Base-by-base conservation (phyloP, 2,113 vertebrate genomes). In the Fregetta grallaria region DNA sequence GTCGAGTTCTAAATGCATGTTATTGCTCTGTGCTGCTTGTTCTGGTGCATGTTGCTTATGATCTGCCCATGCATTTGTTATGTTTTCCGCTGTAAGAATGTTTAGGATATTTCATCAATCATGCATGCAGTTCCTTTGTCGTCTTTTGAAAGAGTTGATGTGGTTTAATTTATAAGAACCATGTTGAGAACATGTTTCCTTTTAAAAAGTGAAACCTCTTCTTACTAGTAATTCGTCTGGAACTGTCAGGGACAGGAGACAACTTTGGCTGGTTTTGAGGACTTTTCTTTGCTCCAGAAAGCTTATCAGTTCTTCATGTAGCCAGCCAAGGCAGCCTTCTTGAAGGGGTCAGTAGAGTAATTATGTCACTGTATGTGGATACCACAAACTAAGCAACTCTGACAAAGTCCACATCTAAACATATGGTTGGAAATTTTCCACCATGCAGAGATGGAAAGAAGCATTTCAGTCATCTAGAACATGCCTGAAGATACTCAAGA, bases 121-220 rank as follows among this genome's bases (percentile, higher is more conserved):
- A 93, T 92, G 88, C 94, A n/a, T 83, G 52, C 87, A 65, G 73
- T 66, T 90, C 91, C 83, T 97, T 92, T 93, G 80, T 88, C 66
- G 3, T 91, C 95, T 84, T 94, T 86, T 70, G 89, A 92, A 89
- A 87, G 65, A 88, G 80, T 74, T 74, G 81, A 76, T 96, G 95
- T 95, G 96, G 94, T 96, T 97, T 94, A 47, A 52, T 96, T 97
- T 95, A 95, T 75, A 71, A 92, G 82, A 96, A 71, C 45, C 88
- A 92, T 36, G 81, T 61, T 93, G 95, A 58, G 93, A 95, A 79
- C 72, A 88, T 94, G 88, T 94, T 96, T 96, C 86, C 90, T 96
- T 85, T 93, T 94, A 94, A 96, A 96, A 96, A 97, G 96, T 96
- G 96, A 96, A 96, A 97, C 42, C 58, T 93, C 88, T 55, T 71